These are phyloP conservation scores for Orchesella flavescens DNA, from an alignment of 2,888 invertebrate genomes.

Conservation along the genomic window DNA sequence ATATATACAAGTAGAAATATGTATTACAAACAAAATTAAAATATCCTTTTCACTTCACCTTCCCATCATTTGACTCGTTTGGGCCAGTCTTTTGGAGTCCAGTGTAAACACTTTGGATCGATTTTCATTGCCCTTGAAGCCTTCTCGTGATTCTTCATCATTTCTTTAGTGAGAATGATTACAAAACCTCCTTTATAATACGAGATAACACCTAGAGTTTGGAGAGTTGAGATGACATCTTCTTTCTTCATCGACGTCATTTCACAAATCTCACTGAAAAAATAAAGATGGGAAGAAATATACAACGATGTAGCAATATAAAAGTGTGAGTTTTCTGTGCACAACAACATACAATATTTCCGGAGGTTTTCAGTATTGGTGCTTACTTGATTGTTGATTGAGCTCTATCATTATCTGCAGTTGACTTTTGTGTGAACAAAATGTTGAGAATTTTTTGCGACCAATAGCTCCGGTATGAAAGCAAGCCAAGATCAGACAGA, in stretches of 20 bases:
- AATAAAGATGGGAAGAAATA: slow-evolving; percentile 38
- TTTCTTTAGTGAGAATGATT: slow-evolving; percentile 91
- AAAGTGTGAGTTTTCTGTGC: not conserved
- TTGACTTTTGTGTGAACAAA: slow-evolving; percentile 88
- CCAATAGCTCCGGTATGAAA: slow-evolving; percentile 99
- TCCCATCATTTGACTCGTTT: slow-evolving; percentile 94
- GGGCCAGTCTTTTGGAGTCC: slow-evolving; percentile 94
- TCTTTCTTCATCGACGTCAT: slow-evolving; percentile 99
- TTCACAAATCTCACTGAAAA: slow-evolving; percentile 93
- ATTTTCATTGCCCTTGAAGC: slow-evolving; percentile 91
- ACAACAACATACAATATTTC: too few species aligned
- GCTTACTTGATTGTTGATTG: slow-evolving; percentile 94
- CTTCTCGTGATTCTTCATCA: slow-evolving; percentile 88
- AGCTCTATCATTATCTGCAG: slow-evolving; percentile 92
- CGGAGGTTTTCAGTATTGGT: not conserved
- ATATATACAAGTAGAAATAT: too few species aligned
- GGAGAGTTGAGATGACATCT: slow-evolving; percentile 98
- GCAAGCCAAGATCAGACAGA: slow-evolving; percentile 95
- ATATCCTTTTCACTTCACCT: not conserved
- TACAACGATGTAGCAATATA: too few species aligned
- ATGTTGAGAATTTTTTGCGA: slow-evolving; percentile 97
- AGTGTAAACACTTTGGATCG: slow-evolving; percentile 96
- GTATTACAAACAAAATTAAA: too few species aligned
- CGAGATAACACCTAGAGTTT: slow-evolving; percentile 96
- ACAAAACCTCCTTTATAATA: slow-evolving; percentile 99